Evolutionary conservation across 2,888 invertebrate species (phyloP), one percentile per base, ranked within the genome.

Genomic region (Micoletzkya japonica): DNA sequence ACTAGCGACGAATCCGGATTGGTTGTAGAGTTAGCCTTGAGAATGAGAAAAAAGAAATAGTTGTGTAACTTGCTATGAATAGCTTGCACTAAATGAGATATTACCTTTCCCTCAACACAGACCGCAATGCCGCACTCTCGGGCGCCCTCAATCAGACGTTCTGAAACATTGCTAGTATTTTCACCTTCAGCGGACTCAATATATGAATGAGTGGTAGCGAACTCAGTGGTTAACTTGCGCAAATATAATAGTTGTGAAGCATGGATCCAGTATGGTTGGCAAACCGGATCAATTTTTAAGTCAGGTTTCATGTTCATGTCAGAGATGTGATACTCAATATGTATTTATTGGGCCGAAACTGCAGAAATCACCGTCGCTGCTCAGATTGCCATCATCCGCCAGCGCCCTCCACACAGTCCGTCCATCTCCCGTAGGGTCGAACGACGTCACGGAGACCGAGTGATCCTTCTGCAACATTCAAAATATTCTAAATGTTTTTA

Each of bases 351-450:
- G 26, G 49, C 4, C 4, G 49, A 49, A 49, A 49, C 4, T n/a
- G n/a, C n/a, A 28, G 4, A 1, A 59, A 49, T 36, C 10, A 66
- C 66, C 66, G n/a, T 66, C 37, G 20, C 28, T 34, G 44, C 58
- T 58, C 24, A 74, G 52, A 57, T 71, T 59, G 20, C 78, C 76
- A 44, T 73, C 69, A 4, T 68, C 72, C 37, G 68, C 73, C 26
- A 78, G 52, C 32, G 72, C 68, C 10, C 67, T 72, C 67, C 73
- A 74, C 10, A 78, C 14, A 2, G 52, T 28, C 17, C 71, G 52
- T 17, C 79, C 79, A 37, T 75, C 72, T 17, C 71, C 71, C 14
- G 72, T 74, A 14, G 78, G 77, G 69, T 79, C 74, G 57, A 79
- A 79, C 10, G 73, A 67, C 17, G 72, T 69, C 30, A 71, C 71